Evolutionary conservation across 2,797 vertebrate species (phyloP).

Genomic region (Vipera ursinii): DNA sequence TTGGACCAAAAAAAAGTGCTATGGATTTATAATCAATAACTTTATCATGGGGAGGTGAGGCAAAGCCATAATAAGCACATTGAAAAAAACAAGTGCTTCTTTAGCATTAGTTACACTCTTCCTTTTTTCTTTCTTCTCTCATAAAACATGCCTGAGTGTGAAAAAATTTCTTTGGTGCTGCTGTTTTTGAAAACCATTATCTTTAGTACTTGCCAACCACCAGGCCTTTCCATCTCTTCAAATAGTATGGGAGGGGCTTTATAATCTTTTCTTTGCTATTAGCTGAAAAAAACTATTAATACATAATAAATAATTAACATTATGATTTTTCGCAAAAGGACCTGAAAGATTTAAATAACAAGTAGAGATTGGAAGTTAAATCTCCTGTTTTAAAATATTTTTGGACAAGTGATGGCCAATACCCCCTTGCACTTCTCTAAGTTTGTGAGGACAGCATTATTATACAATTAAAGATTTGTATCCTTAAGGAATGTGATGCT

Average conservation of each 20-base stretch:
- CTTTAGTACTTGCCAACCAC: not conserved
- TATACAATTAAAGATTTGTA: not conserved
- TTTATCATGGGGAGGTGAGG: not conserved
- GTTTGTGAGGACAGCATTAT: not conserved
- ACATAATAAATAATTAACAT: not conserved
- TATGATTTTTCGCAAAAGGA: not conserved
- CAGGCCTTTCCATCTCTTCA: not conserved
- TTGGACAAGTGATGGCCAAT: not conserved
- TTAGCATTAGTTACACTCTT: not conserved
- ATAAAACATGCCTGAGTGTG: not conserved
- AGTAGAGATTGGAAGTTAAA: not conserved
- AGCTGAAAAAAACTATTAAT: not conserved
- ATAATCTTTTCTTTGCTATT: not conserved
- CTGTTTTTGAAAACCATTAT: not conserved
- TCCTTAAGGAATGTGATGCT: not conserved
- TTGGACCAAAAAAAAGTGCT: not conserved
- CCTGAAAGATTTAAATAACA: not conserved
- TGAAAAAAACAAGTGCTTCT: not conserved
- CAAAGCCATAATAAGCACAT: not conserved
- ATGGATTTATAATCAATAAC: not conserved
- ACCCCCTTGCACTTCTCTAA: not conserved
- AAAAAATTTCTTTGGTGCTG: not conserved
- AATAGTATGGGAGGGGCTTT: not conserved
- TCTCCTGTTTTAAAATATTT: not conserved
- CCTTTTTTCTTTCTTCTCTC: conserved; percentile 3